phyloP scores from a whole-genome alignment of 37 sponge, comb jelly and placozoan species.

The Crambe crambe region DNA sequence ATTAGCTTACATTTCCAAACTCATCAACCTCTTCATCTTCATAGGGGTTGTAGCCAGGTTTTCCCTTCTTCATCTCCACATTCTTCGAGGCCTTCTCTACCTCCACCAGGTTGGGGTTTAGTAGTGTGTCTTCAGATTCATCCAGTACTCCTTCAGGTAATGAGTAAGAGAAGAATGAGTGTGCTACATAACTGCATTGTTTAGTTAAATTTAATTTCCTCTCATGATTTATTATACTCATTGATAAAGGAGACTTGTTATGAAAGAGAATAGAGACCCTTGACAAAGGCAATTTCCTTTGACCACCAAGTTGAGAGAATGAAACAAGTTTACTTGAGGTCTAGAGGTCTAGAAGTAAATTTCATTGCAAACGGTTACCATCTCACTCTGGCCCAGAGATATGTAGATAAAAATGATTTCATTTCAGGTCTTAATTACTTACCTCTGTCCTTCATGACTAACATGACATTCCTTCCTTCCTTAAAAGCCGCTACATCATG shows the following conservation, averaged over 20 bases:
- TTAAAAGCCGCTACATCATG: slow-evolving; percentile 65
- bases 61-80: slow-evolving; percentile 70
- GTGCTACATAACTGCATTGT: too few relatives aligned
- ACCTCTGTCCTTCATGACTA: slow-evolving; percentile 78
- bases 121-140: slow-evolving; percentile 74
- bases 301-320: too few relatives aligned
- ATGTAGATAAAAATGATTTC: too few relatives aligned
- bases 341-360: too few relatives aligned
- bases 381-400: too few relatives aligned
- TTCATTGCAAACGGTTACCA: too few relatives aligned
- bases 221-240: too few relatives aligned
- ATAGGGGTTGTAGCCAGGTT: slow-evolving; percentile 77
- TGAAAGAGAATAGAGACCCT: not conserved
- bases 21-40: slow-evolving; percentile 88
- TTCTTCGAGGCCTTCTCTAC: slow-evolving; percentile 72
- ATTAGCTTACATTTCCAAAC: slow-evolving; percentile 64
- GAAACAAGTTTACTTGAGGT: too few relatives aligned
- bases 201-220: too few relatives aligned
- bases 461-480: slow-evolving; percentile 66
- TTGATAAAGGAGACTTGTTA: too few relatives aligned
- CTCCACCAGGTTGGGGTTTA: slow-evolving; percentile 87
- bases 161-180: not conserved
- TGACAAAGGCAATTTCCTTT: too few relatives aligned
- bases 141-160: slow-evolving; percentile 70
- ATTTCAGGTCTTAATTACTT: too few relatives aligned